Evolutionary conservation across 1,140 invertebrate genomes (phyloP).

Genomic region (Bombus sylvicola): DNA sequence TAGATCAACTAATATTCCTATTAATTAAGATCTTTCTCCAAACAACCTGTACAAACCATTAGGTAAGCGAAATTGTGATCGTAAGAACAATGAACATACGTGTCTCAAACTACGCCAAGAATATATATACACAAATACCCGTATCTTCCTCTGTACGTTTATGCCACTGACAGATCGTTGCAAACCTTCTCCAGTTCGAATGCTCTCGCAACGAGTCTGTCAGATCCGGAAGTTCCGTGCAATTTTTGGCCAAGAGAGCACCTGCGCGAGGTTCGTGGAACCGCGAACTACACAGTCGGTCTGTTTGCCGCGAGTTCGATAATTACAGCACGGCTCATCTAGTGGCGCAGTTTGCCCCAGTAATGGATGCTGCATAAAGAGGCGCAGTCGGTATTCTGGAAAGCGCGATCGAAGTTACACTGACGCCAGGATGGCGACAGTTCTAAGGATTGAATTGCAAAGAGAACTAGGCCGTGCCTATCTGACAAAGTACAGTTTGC

Average conservation of each 20-base stretch:
- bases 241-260: slow-evolving; percentile 24
- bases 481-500: slow-evolving; percentile 35
- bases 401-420: slow-evolving; percentile 52
- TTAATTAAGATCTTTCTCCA: background rate
- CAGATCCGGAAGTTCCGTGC: background rate
- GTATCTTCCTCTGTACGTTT: background rate
- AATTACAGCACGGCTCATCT: slow-evolving; percentile 59
- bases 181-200: background rate
- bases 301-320: slow-evolving; percentile 34
- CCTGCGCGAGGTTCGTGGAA: background rate
- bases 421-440: slow-evolving; percentile 35
- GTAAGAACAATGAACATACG: background rate
- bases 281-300: background rate
- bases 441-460: slow-evolving; percentile 54
- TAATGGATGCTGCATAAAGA: slow-evolving; percentile 59
- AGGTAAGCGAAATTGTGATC: background rate
- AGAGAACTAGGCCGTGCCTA: slow-evolving; percentile 53
- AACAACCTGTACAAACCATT: background rate
- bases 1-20: background rate
- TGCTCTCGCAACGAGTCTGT: background rate
- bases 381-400: slow-evolving; percentile 20
- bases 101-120: background rate
- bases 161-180: background rate
- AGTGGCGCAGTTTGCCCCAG: slow-evolving; percentile 40
- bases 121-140: background rate